phyloP scores from a whole-genome alignment of 2,797 vertebrate genomes.

The Rhynchotus rufescens region DNA sequence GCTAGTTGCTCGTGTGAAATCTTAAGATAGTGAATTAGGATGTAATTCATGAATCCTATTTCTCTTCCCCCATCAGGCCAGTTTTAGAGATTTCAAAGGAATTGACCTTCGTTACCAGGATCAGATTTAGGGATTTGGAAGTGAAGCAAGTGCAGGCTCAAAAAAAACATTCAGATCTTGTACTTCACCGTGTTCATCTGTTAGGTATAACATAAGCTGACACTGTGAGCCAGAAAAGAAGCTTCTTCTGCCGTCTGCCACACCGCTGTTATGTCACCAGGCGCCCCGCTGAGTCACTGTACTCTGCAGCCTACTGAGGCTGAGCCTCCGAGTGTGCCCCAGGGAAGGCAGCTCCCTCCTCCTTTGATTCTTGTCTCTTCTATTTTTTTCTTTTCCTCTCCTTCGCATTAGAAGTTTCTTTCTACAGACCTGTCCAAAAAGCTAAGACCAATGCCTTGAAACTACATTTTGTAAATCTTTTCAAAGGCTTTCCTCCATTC shows the following conservation, averaged over 20 bases:
- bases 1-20: not conserved
- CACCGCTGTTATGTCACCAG: not conserved
- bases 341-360: not conserved
- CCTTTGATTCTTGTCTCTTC: not conserved
- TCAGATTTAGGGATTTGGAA: not conserved
- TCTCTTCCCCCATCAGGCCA: not conserved
- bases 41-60: not conserved
- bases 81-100: not conserved
- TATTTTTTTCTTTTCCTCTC: not conserved
- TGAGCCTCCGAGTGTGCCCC: not conserved
- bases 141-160: not conserved
- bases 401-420: not conserved
- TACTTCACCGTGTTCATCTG: not conserved
- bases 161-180: not conserved
- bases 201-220: not conserved
- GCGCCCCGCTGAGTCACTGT: constrained; percentile 38
- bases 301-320: not conserved
- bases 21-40: not conserved
- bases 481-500: not conserved
- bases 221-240: constrained; percentile 7
- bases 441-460: not conserved
- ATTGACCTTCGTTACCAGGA: not conserved
- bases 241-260: constrained; percentile 37
- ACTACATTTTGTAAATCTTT: not conserved
- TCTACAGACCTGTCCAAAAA: not conserved